Percentiles rank a stretch among this genome's conserved stretches.
These are phyloP conservation scores for Diadophis punctatus DNA, from an alignment of 2,113 vertebrate species.

Conservation along the genomic window DNA sequence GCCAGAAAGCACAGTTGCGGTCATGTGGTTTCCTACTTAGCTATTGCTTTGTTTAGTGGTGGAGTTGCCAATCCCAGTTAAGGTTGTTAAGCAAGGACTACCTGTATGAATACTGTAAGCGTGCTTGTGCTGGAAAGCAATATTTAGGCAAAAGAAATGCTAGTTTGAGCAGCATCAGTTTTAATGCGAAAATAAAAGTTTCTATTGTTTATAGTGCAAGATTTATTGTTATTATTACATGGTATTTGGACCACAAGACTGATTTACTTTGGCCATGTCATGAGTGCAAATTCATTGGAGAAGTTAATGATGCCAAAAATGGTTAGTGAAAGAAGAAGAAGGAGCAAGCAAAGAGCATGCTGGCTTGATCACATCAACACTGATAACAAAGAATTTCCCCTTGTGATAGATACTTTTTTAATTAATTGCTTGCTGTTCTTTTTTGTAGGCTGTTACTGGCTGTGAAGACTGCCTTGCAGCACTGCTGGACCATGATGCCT, in stretches of 20 bases:
- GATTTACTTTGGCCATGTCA: neutral
- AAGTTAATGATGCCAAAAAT: neutral
- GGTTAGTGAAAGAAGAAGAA: neutral
- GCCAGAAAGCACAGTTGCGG: neutral
- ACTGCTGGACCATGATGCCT: conserved; percentile 90
- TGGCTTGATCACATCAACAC: neutral
- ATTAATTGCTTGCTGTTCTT: neutral
- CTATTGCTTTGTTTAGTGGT: neutral
- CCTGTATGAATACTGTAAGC: neutral
- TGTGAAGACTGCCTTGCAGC: conserved; percentile 85
- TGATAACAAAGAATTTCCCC: neutral
- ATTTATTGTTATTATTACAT: neutral
- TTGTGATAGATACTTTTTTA: neutral
- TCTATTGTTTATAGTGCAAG: neutral
- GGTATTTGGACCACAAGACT: neutral
- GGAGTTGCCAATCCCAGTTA: neutral
- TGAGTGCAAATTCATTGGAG: neutral
- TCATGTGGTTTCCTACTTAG: neutral
- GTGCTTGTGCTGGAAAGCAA: neutral
- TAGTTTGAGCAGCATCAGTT: neutral
- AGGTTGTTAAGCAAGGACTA: neutral
- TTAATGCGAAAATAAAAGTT: neutral
- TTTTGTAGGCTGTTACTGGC: conserved; percentile 80
- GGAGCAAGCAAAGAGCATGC: neutral
- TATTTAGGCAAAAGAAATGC: neutral